Percentiles rank a stretch among this genome's conserved stretches.
These are phyloP conservation scores for Mamestra brassicae DNA, from an alignment of 2,888 invertebrate genomes.

Conservation along the genomic window DNA sequence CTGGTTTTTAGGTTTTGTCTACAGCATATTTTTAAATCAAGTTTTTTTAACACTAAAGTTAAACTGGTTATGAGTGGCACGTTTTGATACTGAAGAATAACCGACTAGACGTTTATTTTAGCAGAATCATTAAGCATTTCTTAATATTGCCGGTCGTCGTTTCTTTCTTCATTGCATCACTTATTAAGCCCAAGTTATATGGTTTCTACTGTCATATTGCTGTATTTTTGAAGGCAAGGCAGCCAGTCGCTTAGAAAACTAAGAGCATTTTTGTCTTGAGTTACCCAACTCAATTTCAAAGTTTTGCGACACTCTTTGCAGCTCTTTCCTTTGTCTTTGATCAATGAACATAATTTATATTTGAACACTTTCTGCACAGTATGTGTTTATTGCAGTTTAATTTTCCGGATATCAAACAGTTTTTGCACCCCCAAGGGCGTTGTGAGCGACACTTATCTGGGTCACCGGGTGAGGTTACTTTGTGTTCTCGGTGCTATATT, in stretches of 20 bases:
- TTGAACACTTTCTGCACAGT: constrained; percentile 1
- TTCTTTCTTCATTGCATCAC: not conserved
- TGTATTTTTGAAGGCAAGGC: constrained; percentile 13
- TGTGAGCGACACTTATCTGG: constrained; percentile 68
- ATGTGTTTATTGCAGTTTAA: not conserved
- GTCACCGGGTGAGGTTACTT: constrained; percentile 73
- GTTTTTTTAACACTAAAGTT: constrained; percentile 14
- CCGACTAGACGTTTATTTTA: not conserved
- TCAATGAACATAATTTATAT: constrained; percentile 8
- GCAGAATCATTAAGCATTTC: not conserved
- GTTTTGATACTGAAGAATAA: not conserved
- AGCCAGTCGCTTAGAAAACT: not conserved
- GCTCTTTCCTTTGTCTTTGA: not conserved
- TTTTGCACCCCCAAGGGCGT: constrained; percentile 57
- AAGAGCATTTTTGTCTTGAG: not conserved
- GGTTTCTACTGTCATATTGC: constrained; percentile 4
- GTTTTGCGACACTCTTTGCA: not conserved
- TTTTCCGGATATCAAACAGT: constrained; percentile 47
- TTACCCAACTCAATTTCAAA: not conserved
- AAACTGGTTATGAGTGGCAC: constrained; percentile 18
- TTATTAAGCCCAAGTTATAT: not conserved
- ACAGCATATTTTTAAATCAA: constrained; percentile 3
- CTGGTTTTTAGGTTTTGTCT: constrained; percentile 10
- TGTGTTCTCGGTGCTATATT: constrained; percentile 74
- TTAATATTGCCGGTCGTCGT: not conserved